Percentiles rank a stretch among this genome's conserved stretches.
These are phyloP conservation scores for Xestia sexstrigata DNA, from an alignment of 2,888 invertebrate genomes.

Conservation along the genomic window DNA sequence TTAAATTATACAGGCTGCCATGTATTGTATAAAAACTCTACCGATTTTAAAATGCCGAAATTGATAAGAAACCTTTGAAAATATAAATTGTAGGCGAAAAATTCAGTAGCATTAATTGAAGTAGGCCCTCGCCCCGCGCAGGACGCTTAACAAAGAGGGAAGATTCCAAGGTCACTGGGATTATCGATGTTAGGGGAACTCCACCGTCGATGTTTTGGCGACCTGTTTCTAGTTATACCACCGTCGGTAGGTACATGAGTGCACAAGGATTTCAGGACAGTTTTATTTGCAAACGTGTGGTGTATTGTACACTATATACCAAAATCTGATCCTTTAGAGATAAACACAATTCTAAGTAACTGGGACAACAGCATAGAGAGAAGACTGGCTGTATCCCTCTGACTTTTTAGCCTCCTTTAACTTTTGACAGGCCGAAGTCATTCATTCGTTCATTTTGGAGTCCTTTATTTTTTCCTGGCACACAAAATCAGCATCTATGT, in stretches of 20 bases:
- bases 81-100: not conserved
- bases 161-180: conserved; percentile 31
- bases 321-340: not conserved
- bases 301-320: not conserved
- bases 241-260: too few relatives aligned
- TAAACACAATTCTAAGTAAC: not conserved
- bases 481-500: not conserved
- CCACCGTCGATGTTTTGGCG: conserved; percentile 17
- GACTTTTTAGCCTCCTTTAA: not conserved
- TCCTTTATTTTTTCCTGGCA: not conserved
- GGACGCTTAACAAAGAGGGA: conserved; percentile 9
- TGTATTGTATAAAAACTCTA: not conserved
- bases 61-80: not conserved
- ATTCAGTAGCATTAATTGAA: conserved; percentile 12
- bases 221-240: conserved; percentile 34
- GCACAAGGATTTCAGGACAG: not conserved
- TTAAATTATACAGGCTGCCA: not conserved
- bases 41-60: not conserved
- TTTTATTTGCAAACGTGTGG: not conserved
- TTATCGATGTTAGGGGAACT: conserved; percentile 38
- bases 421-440: not conserved
- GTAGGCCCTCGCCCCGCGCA: conserved; percentile 17
- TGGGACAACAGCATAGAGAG: not conserved
- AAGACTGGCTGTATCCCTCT: not conserved
- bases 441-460: not conserved